phyloP scores from a whole-genome alignment of 92 coral and sea anemone species.

The Porites lobata region DNA sequence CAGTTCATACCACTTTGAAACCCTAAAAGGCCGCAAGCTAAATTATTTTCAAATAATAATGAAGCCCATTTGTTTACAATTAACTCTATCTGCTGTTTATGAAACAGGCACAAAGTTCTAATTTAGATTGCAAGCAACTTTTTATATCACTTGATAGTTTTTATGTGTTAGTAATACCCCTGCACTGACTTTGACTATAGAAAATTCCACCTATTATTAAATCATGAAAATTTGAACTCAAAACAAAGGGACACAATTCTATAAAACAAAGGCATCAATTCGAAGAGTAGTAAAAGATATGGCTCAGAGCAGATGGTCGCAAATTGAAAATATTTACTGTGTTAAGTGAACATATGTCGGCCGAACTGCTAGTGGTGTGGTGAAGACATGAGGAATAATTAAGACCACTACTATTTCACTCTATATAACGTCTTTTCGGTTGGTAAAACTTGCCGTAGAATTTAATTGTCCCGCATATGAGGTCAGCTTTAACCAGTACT shows the following conservation, averaged over 20 bases:
- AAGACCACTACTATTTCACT: too few species aligned
- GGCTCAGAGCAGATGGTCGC: neutral
- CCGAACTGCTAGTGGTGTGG: neutral
- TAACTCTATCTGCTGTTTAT: constrained; percentile 74
- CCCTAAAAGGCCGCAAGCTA: neutral
- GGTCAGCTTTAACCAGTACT: constrained; percentile 21
- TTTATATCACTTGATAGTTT: constrained; percentile 18
- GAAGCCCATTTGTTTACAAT: constrained; percentile 74
- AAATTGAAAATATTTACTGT: neutral
- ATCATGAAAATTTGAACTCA: too few species aligned
- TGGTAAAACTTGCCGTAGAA: neutral
- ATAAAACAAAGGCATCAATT: neutral
- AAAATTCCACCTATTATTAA: neutral
- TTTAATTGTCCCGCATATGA: neutral
- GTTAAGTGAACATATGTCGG: neutral
- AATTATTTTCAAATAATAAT: neutral
- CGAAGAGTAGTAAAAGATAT: too few species aligned
- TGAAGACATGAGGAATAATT: too few species aligned
- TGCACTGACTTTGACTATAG: neutral
- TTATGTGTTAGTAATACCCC: neutral
- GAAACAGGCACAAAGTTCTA: constrained; percentile 35
- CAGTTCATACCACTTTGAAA: neutral
- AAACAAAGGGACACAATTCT: neutral
- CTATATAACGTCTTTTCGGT: neutral
- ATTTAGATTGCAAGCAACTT: constrained; percentile 25